phyloP scores from a whole-genome alignment of 2,113 vertebrate genomes.

The Bufo gargarizans region DNA sequence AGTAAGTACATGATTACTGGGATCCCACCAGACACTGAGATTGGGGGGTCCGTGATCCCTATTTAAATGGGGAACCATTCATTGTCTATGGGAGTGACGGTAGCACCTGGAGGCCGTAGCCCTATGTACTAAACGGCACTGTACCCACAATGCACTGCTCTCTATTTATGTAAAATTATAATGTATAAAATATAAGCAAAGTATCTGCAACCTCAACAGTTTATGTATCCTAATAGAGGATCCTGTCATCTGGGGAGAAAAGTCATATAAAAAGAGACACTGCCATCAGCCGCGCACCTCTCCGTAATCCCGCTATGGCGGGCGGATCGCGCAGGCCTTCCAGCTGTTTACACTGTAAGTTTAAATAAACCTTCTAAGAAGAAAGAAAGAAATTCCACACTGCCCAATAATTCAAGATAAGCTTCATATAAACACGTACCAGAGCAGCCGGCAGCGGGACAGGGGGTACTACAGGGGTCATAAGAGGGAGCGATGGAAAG shows the following conservation, averaged over 20 bases:
- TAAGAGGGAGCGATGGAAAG: background rate
- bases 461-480: background rate
- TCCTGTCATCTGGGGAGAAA: too few relatives aligned
- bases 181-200: background rate
- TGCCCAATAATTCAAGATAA: slow-evolving; percentile 15
- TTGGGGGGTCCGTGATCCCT: too few relatives aligned
- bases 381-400: slow-evolving; percentile 11
- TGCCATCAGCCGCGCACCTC: background rate
- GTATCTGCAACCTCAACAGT: background rate
- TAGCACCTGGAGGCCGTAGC: too few relatives aligned
- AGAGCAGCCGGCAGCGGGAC: background rate
- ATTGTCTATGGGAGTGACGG: too few relatives aligned
- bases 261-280: too few relatives aligned
- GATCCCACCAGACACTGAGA: too few relatives aligned
- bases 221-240: background rate
- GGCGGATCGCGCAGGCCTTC: background rate
- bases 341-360: slow-evolving; percentile 17
- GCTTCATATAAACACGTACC: slow-evolving; percentile 23
- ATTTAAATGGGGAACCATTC: too few relatives aligned
- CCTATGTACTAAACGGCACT: too few relatives aligned
- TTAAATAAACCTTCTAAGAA: background rate
- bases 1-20: too few relatives aligned
- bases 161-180: too few relatives aligned
- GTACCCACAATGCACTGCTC: too few relatives aligned
- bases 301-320: background rate